Base-by-base conservation (phyloP, 2,888 invertebrate genomes). In the Thereva unica region DNA sequence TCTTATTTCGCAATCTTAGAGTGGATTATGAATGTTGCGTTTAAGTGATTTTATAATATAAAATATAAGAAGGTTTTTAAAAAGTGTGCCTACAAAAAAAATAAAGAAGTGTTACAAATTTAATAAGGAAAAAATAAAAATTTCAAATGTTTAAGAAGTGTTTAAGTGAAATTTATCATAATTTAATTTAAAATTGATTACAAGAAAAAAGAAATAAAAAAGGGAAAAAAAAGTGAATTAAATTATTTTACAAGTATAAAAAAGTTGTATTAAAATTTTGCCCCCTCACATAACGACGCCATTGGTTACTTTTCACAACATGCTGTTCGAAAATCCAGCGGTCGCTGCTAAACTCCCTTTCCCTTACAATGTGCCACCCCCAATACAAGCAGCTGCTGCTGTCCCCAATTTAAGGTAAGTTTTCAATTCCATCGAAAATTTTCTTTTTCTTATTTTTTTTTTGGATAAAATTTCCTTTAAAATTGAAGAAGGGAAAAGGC, bases 321-420 rank as follows among this genome's bases (percentile, higher is more conserved):
- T 89, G 89, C 83, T 89, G 81, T 89, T 89, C 81, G 89, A 89
- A 82, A 88, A 85, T 84, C 87, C 88, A 77, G 82, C 83, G 72
- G 85, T 86, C 77, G 82, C 82, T 74, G 80, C 82, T 44, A 88
- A 88, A 81, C 84, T 89, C 82, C 84, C 87, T 80, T 87, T 85
- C 80, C 86, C 87, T 75, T 89, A 88, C 82, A 87, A 85, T 81
- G 87, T 89, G 78, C 89, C 89, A 76, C 89, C 89, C 78, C 89
- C 89, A 73, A 84, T 88, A 64, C 79, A 80, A 75, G 79, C 80
- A 54, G 77, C 78, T 67, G 77, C 79, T 64, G 79, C 79, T 69
- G 78, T 80, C 74, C 78, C 80, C 74, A 80, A 78, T 75, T 73
- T 81, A 77, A 81, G 81, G 81, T 81, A 73, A 78, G 77, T 70